A percentile compares a stretch with the other conserved stretches of the same genome.
Conservation (phyloP, 2,888 invertebrate genomes). For the Lacanobia oleracea region DNA sequence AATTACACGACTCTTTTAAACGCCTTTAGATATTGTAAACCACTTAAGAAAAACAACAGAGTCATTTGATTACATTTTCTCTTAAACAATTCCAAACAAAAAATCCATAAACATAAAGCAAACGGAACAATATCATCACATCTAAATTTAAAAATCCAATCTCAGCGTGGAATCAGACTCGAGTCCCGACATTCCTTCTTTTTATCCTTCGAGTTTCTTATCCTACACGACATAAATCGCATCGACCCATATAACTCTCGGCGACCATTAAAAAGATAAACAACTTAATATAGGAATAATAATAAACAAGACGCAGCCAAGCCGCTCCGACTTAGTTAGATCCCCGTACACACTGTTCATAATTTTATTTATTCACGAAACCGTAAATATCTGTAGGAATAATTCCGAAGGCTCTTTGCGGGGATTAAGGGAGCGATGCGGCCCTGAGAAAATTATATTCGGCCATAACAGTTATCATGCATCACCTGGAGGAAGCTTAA, state of each 20-base stretch:
- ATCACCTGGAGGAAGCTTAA: conserved; percentile 90
- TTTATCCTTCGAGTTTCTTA: conserved; percentile 83
- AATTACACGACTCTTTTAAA: background rate
- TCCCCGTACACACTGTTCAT: conserved; percentile 84
- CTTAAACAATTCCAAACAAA: conserved; percentile 68
- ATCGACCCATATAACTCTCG: conserved; percentile 88
- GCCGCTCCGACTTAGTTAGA: conserved; percentile 84
- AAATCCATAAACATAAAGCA: conserved; percentile 68
- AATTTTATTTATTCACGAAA: conserved; percentile 91
- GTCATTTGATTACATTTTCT: conserved; percentile 45
- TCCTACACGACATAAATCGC: conserved; percentile 87
- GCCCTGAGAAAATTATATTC: conserved; percentile 90
- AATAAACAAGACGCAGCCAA: conserved; percentile 85
- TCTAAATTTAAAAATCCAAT: conserved; percentile 90
- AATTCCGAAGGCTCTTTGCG: conserved; percentile 90
- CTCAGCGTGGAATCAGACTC: conserved; percentile 82
- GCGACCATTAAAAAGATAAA: conserved; percentile 89
- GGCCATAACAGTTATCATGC: conserved; percentile 91
- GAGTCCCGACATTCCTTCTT: conserved; percentile 83
- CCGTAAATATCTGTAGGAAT: conserved; percentile 90
- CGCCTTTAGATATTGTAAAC: conserved; percentile 1
- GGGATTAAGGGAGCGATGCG: conserved; percentile 90
- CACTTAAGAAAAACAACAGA: conserved; percentile 24
- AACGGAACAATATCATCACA: conserved; percentile 81
- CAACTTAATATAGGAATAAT: conserved; percentile 90